Conservation (phyloP, 2,888 invertebrate species). For the Melinopterus prodromus region DNA sequence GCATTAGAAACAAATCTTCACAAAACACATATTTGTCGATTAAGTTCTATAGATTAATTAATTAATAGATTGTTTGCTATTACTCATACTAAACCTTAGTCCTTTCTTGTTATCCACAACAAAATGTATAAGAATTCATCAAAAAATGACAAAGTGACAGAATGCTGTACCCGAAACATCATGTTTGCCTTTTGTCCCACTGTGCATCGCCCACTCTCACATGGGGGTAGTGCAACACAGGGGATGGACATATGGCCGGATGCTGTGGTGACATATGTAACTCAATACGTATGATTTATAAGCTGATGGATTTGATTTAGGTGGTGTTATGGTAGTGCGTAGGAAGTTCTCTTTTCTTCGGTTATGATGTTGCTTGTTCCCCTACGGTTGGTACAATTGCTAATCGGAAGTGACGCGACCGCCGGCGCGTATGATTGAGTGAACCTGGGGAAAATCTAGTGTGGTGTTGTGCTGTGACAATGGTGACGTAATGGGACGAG, state of each 20-base stretch:
- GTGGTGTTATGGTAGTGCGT: neutral
- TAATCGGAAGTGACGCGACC: neutral
- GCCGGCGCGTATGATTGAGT: neutral
- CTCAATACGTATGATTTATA: slow-evolving; percentile 25
- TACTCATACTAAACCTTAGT: too few relatives aligned
- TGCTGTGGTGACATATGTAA: slow-evolving; percentile 23
- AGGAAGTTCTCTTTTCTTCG: neutral
- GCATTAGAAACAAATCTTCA: too few relatives aligned
- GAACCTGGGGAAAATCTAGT: neutral
- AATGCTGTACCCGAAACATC: too few relatives aligned
- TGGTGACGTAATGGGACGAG: neutral
- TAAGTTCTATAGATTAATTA: too few relatives aligned
- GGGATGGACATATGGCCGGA: slow-evolving; percentile 23
- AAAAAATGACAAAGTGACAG: too few relatives aligned
- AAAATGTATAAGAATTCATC: too few relatives aligned
- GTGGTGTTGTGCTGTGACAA: neutral
- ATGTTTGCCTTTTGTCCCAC: too few relatives aligned
- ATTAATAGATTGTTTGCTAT: too few relatives aligned
- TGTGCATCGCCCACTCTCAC: neutral
- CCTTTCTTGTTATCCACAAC: too few relatives aligned
- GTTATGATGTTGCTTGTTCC: neutral
- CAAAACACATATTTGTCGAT: too few relatives aligned
- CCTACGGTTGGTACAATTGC: neutral
- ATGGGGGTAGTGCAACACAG: neutral
- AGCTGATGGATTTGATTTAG: slow-evolving; percentile 19